phyloP scores from a whole-genome alignment of 1,140 invertebrate species.

The Ips typographus region DNA sequence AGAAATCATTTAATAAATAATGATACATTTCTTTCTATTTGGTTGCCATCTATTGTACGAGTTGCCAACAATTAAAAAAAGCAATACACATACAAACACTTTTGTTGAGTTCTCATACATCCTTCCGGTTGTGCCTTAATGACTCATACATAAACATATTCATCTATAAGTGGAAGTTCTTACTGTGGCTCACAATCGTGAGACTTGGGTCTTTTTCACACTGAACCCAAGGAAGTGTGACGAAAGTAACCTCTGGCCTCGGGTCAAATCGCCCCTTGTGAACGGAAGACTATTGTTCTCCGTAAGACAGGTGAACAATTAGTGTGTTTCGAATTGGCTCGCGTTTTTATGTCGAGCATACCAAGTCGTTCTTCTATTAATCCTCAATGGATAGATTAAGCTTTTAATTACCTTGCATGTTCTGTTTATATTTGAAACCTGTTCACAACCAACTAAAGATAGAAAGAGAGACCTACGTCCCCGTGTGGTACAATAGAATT shows the following conservation, averaged over 20 bases:
- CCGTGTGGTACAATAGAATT: background rate
- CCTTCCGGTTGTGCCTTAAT: conserved; percentile 40
- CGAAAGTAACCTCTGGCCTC: conserved; percentile 43
- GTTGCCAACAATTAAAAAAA: background rate
- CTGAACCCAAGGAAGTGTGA: conserved; percentile 41
- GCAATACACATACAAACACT: background rate
- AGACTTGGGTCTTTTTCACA: conserved; percentile 42
- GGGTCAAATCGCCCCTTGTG: conserved; percentile 37
- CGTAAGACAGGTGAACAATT: conserved; percentile 43
- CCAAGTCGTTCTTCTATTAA: background rate
- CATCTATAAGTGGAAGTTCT: conserved; percentile 38
- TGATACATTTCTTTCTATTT: no score
- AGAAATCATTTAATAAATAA: no score
- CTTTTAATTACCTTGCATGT: background rate
- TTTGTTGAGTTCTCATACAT: conserved; percentile 25
- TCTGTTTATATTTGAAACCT: background rate
- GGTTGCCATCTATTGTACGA: no score
- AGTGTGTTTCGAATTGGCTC: conserved; percentile 26
- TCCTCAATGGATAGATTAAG: background rate
- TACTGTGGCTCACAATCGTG: conserved; percentile 42
- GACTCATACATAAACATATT: conserved; percentile 46
- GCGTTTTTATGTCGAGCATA: conserved; percentile 30
- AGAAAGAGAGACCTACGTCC: background rate
- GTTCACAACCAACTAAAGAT: background rate
- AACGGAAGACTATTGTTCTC: conserved; percentile 38